Base-by-base conservation (phyloP, 2,888 invertebrate species). In the Xestoiulus laeticollis region DNA sequence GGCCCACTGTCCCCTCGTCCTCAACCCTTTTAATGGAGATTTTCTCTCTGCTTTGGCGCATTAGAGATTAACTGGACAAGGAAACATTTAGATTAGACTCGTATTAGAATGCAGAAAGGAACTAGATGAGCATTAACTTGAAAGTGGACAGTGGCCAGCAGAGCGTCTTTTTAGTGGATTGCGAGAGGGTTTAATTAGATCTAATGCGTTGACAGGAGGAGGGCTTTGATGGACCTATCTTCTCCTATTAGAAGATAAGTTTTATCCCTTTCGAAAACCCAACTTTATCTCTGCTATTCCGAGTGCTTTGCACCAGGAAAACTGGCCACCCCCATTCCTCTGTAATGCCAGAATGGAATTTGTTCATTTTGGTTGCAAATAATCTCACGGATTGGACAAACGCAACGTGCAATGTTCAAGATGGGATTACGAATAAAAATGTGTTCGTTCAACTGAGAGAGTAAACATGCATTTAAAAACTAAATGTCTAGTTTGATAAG, bases 31-130 rank as follows among this genome's bases (percentile, higher is more conserved):
- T 78, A 78, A 78, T 78, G 78, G 78, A 78, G 78, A 78, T 78
- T 78, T 68, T 78, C 78, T 78, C 78, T 78, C 30, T 78, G 78
- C 78, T 78, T 78, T 78, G 68, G 78, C 78, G 78, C 78, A 78
- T 78, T 78, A 78, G 78, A 78, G 78, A 78, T 78, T 78, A 78
- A 78, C 78, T 78, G 78, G 78, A 78, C 78, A 78, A 78, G 78
- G 78, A 78, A 78, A 78, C 78, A 78, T 78, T 78, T 78, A 78
- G 78, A 78, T 78, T 78, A 78, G 78, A 78, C 78, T 78, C 16
- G 78, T 30, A 78, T 78, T 78, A 78, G 78, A 78, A 78, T 78
- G 78, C 78, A 78, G 78, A 32, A 78, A 78, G 78, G 78, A 78
- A 78, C 78, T 12, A 78, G 78, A 78, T 30, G 30, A 12, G 78